Evolutionary conservation across 2,113 vertebrate species (phyloP), one percentile per base, ranked within the genome.

Genomic region (Callocephalon fimbriatum): DNA sequence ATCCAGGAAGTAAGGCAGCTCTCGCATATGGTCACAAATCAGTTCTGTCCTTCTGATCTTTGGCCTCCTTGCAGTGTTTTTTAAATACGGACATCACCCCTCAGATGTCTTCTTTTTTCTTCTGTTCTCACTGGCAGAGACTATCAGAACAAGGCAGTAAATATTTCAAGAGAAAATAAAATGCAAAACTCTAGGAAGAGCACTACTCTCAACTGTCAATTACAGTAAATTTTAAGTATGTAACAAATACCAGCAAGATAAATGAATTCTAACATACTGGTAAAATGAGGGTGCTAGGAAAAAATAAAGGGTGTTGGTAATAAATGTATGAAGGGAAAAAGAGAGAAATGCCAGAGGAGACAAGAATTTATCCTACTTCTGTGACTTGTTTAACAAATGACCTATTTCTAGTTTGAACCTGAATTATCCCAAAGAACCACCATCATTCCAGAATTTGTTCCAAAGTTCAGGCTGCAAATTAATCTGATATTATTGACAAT

Each of bases 131-230:
- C 37, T 26, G 59, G 54, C 90, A 56, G 76, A 92, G 45, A 93
- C 90, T 88, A 97, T 72, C 86, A 93, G 80, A 88, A 88, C 40
- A 54, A 23, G 4, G 91, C 79, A 95, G 86, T 87, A 87, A 94
- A 93, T 66, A 93, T 88, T 93, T 81, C 70, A 92, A 56, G 47
- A 86, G 70, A 85, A 90, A 91, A 85, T 78, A 95, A 95, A 96
- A 96, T 32, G 70, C 42, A 86, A 56, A 89, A 73, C 50, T 90
- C 62, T 45, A 93, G 88, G 88, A 71, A 77, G 35, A 72, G 65
- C 1, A 1, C 89, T 97, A 85, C 81, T 73, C 68, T 56, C 48
- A 96, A 84, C 63, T 97, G 96, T 96, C 97, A 91, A 72, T 97
- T 98, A 80, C n/a, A 93, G 95, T 97, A 93, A 97, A 67, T 92